Evolutionary conservation across 2,888 invertebrate species (phyloP).

Genomic region (Frankliniella fusca): DNA sequence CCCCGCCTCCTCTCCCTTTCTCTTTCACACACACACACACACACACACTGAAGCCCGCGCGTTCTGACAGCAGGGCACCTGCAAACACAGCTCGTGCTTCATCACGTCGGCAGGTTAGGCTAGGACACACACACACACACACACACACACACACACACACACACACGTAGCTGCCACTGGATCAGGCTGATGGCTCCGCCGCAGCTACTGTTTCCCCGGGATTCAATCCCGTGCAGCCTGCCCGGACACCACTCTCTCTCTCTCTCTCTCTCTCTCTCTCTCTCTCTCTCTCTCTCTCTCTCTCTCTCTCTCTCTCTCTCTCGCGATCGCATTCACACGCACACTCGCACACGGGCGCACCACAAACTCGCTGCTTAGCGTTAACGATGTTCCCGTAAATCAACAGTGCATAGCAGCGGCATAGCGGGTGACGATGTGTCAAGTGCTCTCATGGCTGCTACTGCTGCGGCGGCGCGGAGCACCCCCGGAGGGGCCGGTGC

Average conservation of each 20-base stretch:
- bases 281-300: too few species aligned
- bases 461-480: neutral
- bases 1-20: too few species aligned
- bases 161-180: neutral
- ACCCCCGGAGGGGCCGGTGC: too few species aligned
- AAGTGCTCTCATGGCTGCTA: neutral
- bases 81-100: too few species aligned
- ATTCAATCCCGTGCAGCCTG: neutral
- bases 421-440: conserved; percentile 11
- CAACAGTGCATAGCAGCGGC: neutral
- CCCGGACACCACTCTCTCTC: neutral
- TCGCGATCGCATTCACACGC: neutral
- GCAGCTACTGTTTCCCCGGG: neutral
- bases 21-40: too few species aligned
- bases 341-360: neutral
- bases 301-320: too few species aligned
- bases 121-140: neutral
- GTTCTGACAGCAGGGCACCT: too few species aligned
- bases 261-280: too few species aligned
- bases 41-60: too few species aligned
- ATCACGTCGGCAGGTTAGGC: too few species aligned
- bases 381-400: conserved; percentile 24
- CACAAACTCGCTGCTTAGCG: neutral
- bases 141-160: neutral
- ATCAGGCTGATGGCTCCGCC: neutral